phyloP scores from a whole-genome alignment of 2,113 vertebrate genomes.

The Catharus fuscescens region DNA sequence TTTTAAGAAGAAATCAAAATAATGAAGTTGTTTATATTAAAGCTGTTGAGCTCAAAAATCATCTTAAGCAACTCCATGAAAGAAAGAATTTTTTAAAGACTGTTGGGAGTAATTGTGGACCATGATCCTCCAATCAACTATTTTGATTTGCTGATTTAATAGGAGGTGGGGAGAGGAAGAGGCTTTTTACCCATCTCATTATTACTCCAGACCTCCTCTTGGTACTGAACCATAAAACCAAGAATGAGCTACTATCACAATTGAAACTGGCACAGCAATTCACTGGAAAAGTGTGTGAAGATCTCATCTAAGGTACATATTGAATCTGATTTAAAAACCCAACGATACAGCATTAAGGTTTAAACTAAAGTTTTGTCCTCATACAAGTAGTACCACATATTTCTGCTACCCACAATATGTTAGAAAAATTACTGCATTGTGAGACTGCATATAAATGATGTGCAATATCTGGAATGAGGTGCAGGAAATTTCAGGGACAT shows the following conservation, averaged over 20 bases:
- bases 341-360: not conserved
- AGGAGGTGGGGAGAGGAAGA: not conserved
- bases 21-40: not conserved
- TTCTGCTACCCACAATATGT: not conserved
- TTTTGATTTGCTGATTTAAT: not conserved
- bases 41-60: not conserved
- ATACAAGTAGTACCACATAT: not conserved
- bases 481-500: not conserved
- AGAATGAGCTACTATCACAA: not conserved
- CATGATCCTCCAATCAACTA: not conserved
- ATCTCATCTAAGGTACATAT: not conserved
- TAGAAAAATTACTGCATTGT: not conserved
- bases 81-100: not conserved
- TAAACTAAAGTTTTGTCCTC: not conserved
- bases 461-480: conserved; percentile 12
- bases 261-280: not conserved
- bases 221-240: not conserved
- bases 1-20: not conserved
- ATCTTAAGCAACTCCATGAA: not conserved
- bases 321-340: not conserved
- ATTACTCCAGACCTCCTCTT: not conserved
- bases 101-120: not conserved
- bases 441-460: not conserved
- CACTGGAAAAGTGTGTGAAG: not conserved
- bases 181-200: not conserved